Evolutionary conservation across 2,113 vertebrate genomes (phyloP).

Genomic region (Saguinus imperator): DNA sequence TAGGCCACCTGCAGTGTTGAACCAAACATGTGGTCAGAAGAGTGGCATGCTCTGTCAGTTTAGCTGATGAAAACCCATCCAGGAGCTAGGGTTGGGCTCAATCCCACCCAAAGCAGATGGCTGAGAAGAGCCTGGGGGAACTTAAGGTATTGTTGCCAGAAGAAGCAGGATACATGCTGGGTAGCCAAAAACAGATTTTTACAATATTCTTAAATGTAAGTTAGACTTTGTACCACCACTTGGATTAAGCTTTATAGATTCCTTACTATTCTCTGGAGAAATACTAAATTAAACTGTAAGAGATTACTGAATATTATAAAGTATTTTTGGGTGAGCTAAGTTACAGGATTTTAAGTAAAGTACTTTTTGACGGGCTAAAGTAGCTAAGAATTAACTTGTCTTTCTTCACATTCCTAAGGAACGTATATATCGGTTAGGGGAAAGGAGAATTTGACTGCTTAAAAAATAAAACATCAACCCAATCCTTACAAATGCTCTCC

Average conservation of each 20-base stretch:
- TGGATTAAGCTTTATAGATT: not conserved
- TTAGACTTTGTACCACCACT: not conserved
- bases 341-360: not conserved
- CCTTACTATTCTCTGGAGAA: slow-evolving; percentile 17
- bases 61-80: not conserved
- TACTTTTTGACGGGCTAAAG: not conserved
- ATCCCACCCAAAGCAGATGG: not conserved
- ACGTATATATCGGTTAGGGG: not conserved
- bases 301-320: slow-evolving; percentile 13
- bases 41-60: not conserved
- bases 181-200: not conserved
- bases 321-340: not conserved
- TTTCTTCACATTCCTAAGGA: not conserved
- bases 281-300: not conserved
- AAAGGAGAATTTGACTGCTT: slow-evolving; percentile 40
- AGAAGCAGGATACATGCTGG: not conserved
- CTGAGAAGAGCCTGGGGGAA: not conserved
- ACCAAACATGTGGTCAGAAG: not conserved
- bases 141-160: not conserved
- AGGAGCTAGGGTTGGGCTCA: not conserved
- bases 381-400: not conserved
- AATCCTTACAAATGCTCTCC: not conserved
- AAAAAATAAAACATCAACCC: not conserved
- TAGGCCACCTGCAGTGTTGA: not conserved
- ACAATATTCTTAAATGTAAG: not conserved